These are phyloP conservation scores for Nephotettix cincticeps DNA, from an alignment of 1,140 invertebrate genomes.

Conservation along the genomic window DNA sequence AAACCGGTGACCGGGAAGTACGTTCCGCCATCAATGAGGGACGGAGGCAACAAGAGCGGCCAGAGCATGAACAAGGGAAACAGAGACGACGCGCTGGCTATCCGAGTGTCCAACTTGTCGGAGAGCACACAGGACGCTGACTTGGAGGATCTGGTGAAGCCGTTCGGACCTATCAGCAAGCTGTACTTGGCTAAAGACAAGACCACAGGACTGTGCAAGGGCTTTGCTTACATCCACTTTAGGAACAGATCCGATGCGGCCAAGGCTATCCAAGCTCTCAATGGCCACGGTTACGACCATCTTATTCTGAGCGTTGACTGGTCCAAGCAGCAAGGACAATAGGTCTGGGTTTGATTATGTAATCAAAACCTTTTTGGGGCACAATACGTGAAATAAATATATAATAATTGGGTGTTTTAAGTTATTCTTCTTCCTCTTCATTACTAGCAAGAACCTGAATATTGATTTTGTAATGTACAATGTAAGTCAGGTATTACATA, in stretches of 20 bases:
- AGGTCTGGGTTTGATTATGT: background rate
- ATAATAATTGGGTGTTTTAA: too few species aligned
- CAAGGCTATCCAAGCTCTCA: constrained; percentile 83
- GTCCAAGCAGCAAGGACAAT: constrained; percentile 74
- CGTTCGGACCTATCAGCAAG: constrained; percentile 84
- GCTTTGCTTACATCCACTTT: constrained; percentile 97
- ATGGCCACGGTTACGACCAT: constrained; percentile 98
- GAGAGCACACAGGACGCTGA: constrained; percentile 94
- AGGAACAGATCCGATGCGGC: constrained; percentile 86
- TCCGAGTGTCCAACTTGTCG: constrained; percentile 96
- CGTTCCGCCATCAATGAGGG: constrained; percentile 84
- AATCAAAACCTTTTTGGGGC: too few species aligned
- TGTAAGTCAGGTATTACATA: too few species aligned
- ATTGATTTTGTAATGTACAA: too few species aligned
- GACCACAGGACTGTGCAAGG: constrained; percentile 77
- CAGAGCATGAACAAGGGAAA: constrained; percentile 66
- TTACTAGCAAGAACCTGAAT: too few species aligned
- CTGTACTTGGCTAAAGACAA: constrained; percentile 89
- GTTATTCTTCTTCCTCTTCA: too few species aligned
- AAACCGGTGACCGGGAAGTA: constrained; percentile 58
- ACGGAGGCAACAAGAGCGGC: constrained; percentile 71
- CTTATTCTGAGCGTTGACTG: constrained; percentile 98
- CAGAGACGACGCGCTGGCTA: constrained; percentile 80
- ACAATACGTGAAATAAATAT: too few species aligned
- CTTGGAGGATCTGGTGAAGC: constrained; percentile 92